A percentile compares a stretch with the other conserved stretches of the same genome.
These are phyloP conservation scores for Stigmatopora argus DNA, from an alignment of 2,113 vertebrate genomes.

Conservation along the genomic window DNA sequence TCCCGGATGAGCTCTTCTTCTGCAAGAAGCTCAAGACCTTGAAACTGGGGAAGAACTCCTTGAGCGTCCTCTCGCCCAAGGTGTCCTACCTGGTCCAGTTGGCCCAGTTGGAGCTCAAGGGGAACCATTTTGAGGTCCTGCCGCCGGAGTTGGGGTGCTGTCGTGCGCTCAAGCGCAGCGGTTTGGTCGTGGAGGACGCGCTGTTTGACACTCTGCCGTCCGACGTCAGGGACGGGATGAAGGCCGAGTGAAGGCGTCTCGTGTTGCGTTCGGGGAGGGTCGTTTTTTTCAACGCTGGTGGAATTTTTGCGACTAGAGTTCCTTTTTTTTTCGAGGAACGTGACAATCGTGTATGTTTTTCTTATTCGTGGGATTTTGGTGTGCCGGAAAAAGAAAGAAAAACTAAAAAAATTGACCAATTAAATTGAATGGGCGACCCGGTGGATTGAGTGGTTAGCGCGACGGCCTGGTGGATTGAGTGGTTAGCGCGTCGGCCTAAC, in stretches of 20 bases:
- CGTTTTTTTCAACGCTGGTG: too few species aligned
- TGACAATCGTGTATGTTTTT: too few species aligned
- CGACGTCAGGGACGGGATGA: constrained; percentile 92
- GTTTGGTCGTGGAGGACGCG: constrained; percentile 84
- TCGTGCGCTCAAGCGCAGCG: constrained; percentile 80
- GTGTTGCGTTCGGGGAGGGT: neutral
- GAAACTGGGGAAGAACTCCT: constrained; percentile 90
- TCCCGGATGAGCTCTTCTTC: constrained; percentile 96
- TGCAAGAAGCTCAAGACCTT: constrained; percentile 97
- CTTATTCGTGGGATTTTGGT: too few species aligned
- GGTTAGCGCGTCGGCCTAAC: too few species aligned
- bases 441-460: too few species aligned
- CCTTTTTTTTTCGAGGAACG: too few species aligned
- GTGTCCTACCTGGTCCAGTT: constrained; percentile 85
- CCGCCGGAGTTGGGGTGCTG: constrained; percentile 87
- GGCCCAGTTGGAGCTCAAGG: constrained; percentile 87
- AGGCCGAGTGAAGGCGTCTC: constrained; percentile 78
- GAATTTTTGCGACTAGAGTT: too few species aligned
- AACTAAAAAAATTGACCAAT: too few species aligned
- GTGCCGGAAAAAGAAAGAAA: too few species aligned
- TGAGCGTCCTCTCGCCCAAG: constrained; percentile 91
- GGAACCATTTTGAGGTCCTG: constrained; percentile 92
- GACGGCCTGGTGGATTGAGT: too few species aligned
- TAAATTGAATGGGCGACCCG: too few species aligned
- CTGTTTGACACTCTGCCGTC: constrained; percentile 95